Evolutionary conservation across 2,113 vertebrate genomes (phyloP), one percentile per base, ranked within the genome.

Genomic region (Megalops atlanticus): DNA sequence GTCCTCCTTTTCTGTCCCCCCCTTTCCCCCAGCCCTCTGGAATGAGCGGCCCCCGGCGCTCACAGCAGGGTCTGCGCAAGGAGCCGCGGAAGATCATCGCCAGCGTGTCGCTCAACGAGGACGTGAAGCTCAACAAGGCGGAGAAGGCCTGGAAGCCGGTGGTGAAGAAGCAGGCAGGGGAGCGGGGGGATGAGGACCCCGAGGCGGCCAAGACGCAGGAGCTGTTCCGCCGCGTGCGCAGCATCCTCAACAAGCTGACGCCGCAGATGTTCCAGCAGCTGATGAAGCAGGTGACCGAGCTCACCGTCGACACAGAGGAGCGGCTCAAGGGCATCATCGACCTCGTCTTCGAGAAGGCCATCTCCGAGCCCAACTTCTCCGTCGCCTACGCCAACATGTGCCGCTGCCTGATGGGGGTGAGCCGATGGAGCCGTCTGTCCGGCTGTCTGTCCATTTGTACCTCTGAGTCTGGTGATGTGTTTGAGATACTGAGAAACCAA

Each of bases 301-400:
- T 99, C 85, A 98, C 97, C 0, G 97, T 99, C 81, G 96, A 99
- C 89, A 99, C 97, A 0, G 97, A 99, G 80, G 97, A 99, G 92
- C 89, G 98, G 68, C 95, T 99, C 73, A 99, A 99, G 88, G 98
- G 98, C 21, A 96, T 99, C 92, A 99, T 99, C 0, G 97, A 99
- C 93, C 94, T 99, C 87, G 97, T 99, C 78, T 99, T 99, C 0
- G 98, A 99, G 94, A 99, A 99, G 91, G 98, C 98, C 81, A 96
- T 99, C 0, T 97, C 98, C 3, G 98, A 99, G 84, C 98, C 98
- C 82, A 95, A 97, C 92, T 99, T 99, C 90, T 99, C 97, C 0
- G 96, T 98, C 89, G 97, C 98, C 0, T 99, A 99, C 1, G 97
- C 96, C 88, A 97, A 99, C 93, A 99, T 99, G 98, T 99, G 98